Base-by-base conservation (phyloP, 23 tunicate species). In the Oikopleura dioica region DNA sequence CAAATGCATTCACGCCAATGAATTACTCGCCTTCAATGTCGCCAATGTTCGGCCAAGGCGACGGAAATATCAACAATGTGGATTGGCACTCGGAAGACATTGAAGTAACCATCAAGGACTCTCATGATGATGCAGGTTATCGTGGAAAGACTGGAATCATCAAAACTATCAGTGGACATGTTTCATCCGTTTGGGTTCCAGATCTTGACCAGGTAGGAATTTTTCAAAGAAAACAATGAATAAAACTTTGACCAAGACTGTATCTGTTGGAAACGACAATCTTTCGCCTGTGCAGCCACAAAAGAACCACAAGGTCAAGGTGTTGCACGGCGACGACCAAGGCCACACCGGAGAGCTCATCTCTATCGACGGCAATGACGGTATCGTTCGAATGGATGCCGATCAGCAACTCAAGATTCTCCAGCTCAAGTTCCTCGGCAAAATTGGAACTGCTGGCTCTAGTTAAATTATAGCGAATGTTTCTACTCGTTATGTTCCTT, bases 21-120 rank as follows among this genome's bases (percentile, higher is more conserved):
- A 23, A 12, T 63, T 63, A 63, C 30, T 21, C 31, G 28, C 72
- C 72, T 24, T 23, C 72, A 24, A 2, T 63, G 4, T 63, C 72
- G 2, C 72, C 72, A 24, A 63, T 63, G 0, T 81, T 92, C 38
- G 95, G 95, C 9, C 88, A 87, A 23, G 82, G 87, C 4, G 36
- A 80, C 44, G 51, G 81, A 1, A 95, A 81, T 59, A 81, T 79
- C 0, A 80, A 82, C 0, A 78, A 77, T 63, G 79, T 80, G 2
- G 99, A 94, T 44, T 94, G 99, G 99, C 99, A 94, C 76, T 80
- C 95, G 36, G 83, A 79, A 35, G 99, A 94, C 37, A 94, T 94
- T 37, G 82, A 83, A 78, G 55, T 44, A 16, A 16, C 28, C 2
- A 63, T 63, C n/a, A 23, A 21, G 28, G 72, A 63, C 31, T 24